Evolutionary conservation across 2,113 vertebrate species (phyloP), one percentile per base, ranked within the genome.

Genomic region (Irena cyanogastra): DNA sequence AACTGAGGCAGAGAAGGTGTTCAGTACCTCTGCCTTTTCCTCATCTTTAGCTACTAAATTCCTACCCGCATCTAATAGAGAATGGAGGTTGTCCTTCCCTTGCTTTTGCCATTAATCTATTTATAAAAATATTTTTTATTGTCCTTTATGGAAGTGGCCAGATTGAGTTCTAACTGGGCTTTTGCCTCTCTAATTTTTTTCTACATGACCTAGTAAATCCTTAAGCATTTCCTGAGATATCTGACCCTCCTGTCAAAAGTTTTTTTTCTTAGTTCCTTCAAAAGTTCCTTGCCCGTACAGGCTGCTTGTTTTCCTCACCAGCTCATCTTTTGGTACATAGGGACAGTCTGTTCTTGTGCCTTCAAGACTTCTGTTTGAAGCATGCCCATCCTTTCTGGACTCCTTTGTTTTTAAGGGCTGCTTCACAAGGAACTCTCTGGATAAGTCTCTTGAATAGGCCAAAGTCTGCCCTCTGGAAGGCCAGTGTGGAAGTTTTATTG

Each of bases 291-390:
- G 21, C 8, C 33, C 33, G 31, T 56, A 13, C 41, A 80, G 41
- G 16, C 13, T 0, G 0, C 13, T 56, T 0, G 2, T 31, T 56
- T 45, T 66, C 50, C 28, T 66, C 7, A 7, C 11, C 2, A 2
- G 28, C 13, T 57, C 28, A 33, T 57, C 52, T 47, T 81, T 68
- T 1, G 1, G 41, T 23, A 47, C 27, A 39, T 6, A 47, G 63
- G 8, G 17, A 33, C 28, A 39, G 14, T 21, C 17, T 56, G 17
- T 47, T 56, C n/a, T 41, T 39, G 6, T 68, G 17, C 17, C 42
- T 68, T 47, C 50, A 66, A 37, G 33, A 66, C 26, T 66, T 65
- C 26, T 26, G 24, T 66, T 80, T 56, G 50, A 56, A 45, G 50
- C 14, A 56, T 11, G 6, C 21, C 41, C 41, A 56, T 16, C 41